Conservation (phyloP, 2,888 invertebrate genomes). For the Adineta ricciae region DNA sequence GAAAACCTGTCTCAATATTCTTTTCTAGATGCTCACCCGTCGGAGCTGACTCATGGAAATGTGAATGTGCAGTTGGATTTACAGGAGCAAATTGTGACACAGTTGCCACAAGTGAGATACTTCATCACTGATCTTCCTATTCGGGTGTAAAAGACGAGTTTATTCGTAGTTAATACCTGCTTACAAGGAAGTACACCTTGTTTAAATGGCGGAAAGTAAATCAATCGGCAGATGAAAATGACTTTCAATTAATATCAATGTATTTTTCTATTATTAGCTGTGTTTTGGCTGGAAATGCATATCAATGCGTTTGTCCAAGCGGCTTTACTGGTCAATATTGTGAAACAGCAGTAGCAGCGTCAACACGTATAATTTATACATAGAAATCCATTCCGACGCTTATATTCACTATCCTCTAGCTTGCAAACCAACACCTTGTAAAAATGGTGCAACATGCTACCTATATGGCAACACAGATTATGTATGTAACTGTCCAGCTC, state of each 20-base stretch:
- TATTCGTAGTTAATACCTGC: not conserved
- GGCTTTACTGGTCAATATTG: not conserved
- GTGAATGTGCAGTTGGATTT: too few species aligned
- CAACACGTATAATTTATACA: not conserved
- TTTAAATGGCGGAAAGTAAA: not conserved
- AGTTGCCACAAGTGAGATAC: too few species aligned
- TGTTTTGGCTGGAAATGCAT: not conserved
- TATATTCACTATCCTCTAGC: not conserved
- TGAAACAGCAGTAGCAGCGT: not conserved
- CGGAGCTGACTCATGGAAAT: too few species aligned
- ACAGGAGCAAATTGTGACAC: too few species aligned
- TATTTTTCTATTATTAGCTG: not conserved
- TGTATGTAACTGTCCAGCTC: slow-evolving; percentile 25
- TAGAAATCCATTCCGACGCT: not conserved
- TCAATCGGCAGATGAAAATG: too few species aligned
- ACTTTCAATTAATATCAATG: too few species aligned
- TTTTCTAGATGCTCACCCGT: too few species aligned
- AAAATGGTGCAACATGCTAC: slow-evolving; percentile 28
- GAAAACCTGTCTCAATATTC: too few species aligned
- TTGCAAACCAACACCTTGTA: slow-evolving; percentile 24
- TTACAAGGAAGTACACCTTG: not conserved
- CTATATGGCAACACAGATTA: not conserved
- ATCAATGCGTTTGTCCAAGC: not conserved
- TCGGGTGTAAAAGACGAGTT: too few species aligned
- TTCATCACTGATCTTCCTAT: too few species aligned